Evolutionary conservation across 2,797 vertebrate species (phyloP), one percentile per base, ranked within the genome.

Genomic region (Lagodon rhomboides): DNA sequence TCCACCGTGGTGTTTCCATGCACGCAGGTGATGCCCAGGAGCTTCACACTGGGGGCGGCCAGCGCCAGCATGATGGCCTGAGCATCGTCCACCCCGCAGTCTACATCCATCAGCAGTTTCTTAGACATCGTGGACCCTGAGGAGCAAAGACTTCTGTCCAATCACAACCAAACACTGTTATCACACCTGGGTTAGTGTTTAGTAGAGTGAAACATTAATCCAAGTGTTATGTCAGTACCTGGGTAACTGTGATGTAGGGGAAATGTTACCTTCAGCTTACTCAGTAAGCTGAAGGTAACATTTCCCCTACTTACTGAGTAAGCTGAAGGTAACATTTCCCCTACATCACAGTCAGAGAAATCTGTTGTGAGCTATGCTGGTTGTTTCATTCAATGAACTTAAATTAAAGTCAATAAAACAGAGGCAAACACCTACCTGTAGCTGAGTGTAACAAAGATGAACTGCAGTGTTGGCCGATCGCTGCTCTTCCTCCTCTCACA

Each of bases 11-110:
- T 95, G 91, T 96, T 96, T 43, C 96, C 95, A 0, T 93, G 87
- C 65, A 94, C 94, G 17, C 95, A 96, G 27, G 95, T 95, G 85
- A 96, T 74, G n/a, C 92, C 95, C 71, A 96, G 84, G 15, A 96
- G 58, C 79, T 94, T 41, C 66, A 95, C 93, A 0, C 66, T 68
- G 0, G 94, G 93, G 41, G 70, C 86, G 0, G 91, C 93, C 73
- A 96, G 78, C 3, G 92, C 95, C 71, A 96, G 49, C 95, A 96
- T 95, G 70, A 96, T 86, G 60, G 95, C 95, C 80, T 96, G 95
- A 41, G 95, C 95, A 75, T 96, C 95, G 15, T 95, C 96, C 62
- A 95, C 89, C 7, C 96, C 96, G 50, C 91, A 92, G 85, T 95
- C 94, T 3, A 89, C 93, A 53, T 95, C 94, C 38, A 93, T 18